Evolutionary conservation across 2,888 invertebrate genomes (phyloP).

Genomic region (Zhengitettix transpicula): DNA sequence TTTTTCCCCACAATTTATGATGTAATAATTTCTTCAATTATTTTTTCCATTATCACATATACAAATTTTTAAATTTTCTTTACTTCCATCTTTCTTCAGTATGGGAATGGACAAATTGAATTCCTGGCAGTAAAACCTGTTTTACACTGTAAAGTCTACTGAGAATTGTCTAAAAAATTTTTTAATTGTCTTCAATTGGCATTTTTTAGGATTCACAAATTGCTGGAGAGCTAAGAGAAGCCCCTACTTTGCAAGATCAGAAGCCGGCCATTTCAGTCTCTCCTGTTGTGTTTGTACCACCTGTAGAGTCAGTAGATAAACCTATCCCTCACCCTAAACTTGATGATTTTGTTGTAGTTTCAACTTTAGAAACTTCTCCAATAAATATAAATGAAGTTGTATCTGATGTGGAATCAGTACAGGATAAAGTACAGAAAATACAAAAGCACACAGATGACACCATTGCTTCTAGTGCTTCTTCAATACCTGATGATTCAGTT

Average conservation of each 20-base stretch:
- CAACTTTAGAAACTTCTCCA: constrained; percentile 2
- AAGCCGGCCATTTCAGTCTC: constrained; percentile 5
- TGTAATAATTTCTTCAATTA: no score
- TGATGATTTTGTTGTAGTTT: constrained; percentile 7
- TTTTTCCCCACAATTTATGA: no score
- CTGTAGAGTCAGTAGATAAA: background rate
- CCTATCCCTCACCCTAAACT: constrained; percentile 3
- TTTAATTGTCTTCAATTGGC: constrained; percentile 1
- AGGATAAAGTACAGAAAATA: no score
- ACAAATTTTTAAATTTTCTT: no score
- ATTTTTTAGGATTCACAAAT: constrained; percentile 9
- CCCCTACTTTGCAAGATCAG: constrained; percentile 4
- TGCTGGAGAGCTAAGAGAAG: constrained; percentile 8
- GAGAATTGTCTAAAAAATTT: no score
- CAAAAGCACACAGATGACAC: constrained; percentile 31
- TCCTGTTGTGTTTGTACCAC: constrained; percentile 3
- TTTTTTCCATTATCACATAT: no score
- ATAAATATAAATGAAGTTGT: no score
- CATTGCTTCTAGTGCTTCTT: constrained; percentile 40
- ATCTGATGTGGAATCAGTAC: no score
- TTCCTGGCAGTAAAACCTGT: no score
- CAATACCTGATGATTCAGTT: constrained; percentile 53
- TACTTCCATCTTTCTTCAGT: no score
- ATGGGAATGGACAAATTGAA: no score
- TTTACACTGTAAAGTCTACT: no score